phyloP scores from a whole-genome alignment of 1,140 invertebrate genomes.

The Drosophila bifasciata region DNA sequence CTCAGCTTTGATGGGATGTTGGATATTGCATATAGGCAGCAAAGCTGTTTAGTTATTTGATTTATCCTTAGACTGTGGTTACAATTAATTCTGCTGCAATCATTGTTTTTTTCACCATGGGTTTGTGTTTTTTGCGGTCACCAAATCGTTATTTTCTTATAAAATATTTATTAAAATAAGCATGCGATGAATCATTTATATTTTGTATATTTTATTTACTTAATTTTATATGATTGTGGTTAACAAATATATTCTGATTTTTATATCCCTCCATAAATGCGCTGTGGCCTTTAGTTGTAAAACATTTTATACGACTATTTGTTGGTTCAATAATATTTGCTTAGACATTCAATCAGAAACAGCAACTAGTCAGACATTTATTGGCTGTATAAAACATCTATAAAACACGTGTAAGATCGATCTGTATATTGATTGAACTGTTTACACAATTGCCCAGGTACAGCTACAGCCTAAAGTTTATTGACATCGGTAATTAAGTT shows the following conservation, averaged over 20 bases:
- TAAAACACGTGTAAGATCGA: conserved; percentile 8
- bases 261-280: too few relatives aligned
- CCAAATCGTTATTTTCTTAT: background rate
- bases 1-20: conserved; percentile 13
- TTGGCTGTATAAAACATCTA: background rate
- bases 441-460: conserved; percentile 52
- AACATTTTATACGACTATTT: too few relatives aligned
- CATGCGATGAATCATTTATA: background rate
- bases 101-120: background rate
- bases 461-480: conserved; percentile 42
- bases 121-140: background rate
- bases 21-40: background rate
- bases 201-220: background rate
- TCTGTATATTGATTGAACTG: conserved; percentile 21
- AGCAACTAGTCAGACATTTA: too few relatives aligned
- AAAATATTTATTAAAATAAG: too few relatives aligned
- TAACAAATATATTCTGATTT: too few relatives aligned
- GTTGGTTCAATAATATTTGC: too few relatives aligned
- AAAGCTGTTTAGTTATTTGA: background rate
- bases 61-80: conserved; percentile 3
- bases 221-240: background rate
- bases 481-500: conserved; percentile 55
- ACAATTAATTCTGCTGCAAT: background rate
- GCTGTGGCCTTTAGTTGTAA: too few relatives aligned
- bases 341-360: too few relatives aligned